Conservation (phyloP, 2,113 vertebrate species). For the Thymallus thymallus region DNA sequence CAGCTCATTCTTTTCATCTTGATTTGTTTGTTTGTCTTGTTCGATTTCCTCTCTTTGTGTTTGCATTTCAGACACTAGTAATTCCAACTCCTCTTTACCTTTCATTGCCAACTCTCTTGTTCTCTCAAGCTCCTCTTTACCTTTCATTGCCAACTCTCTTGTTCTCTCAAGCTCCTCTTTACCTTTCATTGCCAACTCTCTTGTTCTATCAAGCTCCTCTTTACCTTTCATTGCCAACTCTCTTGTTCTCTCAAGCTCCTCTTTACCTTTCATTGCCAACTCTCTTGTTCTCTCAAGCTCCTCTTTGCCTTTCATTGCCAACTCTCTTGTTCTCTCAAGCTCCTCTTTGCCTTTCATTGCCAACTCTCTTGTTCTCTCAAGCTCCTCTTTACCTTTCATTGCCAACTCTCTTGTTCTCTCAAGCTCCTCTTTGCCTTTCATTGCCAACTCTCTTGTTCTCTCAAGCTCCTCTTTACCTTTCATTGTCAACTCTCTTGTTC, state of each 20-base stretch:
- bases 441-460: background rate
- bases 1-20: background rate
- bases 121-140: background rate
- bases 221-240: background rate
- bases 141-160: conserved; percentile 3
- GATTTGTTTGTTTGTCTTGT: background rate
- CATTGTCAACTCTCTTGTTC: background rate
- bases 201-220: conserved; percentile 12
- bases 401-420: background rate
- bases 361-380: conserved; percentile 6
- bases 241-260: conserved; percentile 9
- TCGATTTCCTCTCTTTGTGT: conserved; percentile 3
- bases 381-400: conserved; percentile 4
- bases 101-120: conserved; percentile 4
- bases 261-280: background rate
- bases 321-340: conserved; percentile 2
- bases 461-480: conserved; percentile 13
- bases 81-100: conserved; percentile 4
- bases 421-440: conserved; percentile 13
- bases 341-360: conserved; percentile 9
- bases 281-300: conserved; percentile 12
- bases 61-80: background rate
- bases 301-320: background rate
- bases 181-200: conserved; percentile 1
- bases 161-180: conserved; percentile 10